Base-by-base conservation (phyloP, 2,797 vertebrate genomes). In the Gadopsis marmoratus region DNA sequence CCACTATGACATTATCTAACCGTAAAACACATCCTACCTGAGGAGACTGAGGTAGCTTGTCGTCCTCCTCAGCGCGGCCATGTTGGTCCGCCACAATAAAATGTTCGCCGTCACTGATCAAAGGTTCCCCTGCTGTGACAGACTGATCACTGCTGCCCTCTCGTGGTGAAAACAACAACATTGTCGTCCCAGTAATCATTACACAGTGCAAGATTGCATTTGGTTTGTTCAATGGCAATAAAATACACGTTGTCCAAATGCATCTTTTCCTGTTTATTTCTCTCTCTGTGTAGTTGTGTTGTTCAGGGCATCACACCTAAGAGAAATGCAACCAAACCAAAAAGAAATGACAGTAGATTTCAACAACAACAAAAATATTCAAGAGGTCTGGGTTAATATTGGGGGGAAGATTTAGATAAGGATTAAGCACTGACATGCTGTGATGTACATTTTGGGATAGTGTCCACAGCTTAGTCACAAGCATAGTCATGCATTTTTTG, bases 41-140 rank as follows among this genome's bases (percentile, higher is more conserved):
- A 96, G 31, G 2, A 94, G 86, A 48, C 82, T 75, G 13, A 93
- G 50, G 53, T 59, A 92, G 0, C 21, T 50, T 0, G 64, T 37
- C 14, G 83, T 79, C 21, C 83, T 86, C 8, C 83, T 43, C 7
- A 94, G 62, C 21, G 86, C 87, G 39, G 93, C 93, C 95, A 96
- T 96, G 48, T 91, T 94, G 85, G 91, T 91, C 75, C 84, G 84
- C 9, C 84, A 56, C 47, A 65, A 48, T 79, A 90, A 92, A 85
- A 74, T 65, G 85, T 89, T 68, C 83, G 74, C 60, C 50, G 58
- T 76, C 80, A 41, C 63, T 37, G 3, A 84, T 62, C 72, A 86
- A 75, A 74, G 82, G 60, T 85, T 86, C 90, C 79, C 74, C 29
- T 3, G 4, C 43, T 13, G 59, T 26, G 21, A 53, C 12, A 50